Conservation (phyloP, 1,140 invertebrate species). For the Diachasmimorpha longicaudata region DNA sequence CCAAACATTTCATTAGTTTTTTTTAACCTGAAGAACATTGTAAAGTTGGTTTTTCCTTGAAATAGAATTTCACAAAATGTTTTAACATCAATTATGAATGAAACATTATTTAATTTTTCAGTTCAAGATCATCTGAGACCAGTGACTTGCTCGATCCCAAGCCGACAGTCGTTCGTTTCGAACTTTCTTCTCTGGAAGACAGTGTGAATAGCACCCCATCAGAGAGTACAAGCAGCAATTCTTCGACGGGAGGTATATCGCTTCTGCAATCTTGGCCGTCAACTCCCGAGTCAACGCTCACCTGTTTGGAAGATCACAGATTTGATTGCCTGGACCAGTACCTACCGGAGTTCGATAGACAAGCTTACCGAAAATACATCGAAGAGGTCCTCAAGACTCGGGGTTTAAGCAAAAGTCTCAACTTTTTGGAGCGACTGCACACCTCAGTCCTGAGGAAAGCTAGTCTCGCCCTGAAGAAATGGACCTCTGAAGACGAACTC, state of each 20-base stretch:
- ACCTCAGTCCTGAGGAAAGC: constrained; percentile 72
- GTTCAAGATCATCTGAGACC: constrained; percentile 42
- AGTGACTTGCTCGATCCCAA: constrained; percentile 35
- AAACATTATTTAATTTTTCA: constrained; percentile 20
- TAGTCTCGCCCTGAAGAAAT: constrained; percentile 71
- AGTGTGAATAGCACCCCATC: constrained; percentile 41
- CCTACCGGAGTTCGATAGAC: constrained; percentile 51
- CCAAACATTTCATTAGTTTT: no score
- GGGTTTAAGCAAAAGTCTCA: constrained; percentile 78
- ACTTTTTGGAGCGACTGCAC: constrained; percentile 76
- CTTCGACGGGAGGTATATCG: constrained; percentile 44
- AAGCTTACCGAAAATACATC: constrained; percentile 77
- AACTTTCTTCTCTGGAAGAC: constrained; percentile 44
- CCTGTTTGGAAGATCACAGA: constrained; percentile 42
- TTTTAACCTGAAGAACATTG: no score
- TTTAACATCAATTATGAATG: background rate
- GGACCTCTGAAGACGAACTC: constrained; percentile 42
- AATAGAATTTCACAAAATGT: no score
- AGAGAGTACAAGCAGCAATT: constrained; percentile 60
- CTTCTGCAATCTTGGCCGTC: constrained; percentile 40
- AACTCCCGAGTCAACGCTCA: constrained; percentile 40
- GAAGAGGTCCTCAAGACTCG: constrained; percentile 86
- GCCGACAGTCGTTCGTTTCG: constrained; percentile 42
- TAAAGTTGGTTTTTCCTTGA: no score
- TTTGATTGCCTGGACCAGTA: constrained; percentile 45